These are phyloP conservation scores for Chelonus formosanus DNA, from an alignment of 2,888 invertebrate genomes.

Conservation along the genomic window DNA sequence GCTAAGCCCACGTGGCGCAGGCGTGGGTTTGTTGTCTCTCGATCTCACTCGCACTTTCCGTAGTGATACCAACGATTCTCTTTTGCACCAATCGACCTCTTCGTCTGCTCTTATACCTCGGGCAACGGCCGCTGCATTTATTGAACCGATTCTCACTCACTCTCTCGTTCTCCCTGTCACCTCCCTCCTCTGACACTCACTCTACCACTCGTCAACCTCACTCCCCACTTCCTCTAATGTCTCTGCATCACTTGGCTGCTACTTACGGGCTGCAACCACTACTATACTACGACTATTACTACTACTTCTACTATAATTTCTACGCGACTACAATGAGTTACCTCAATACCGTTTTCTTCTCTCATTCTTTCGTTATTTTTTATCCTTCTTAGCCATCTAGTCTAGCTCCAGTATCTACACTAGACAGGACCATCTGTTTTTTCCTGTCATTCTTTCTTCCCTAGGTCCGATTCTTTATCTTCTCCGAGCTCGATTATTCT, in stretches of 20 bases:
- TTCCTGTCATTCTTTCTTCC: constrained; percentile 15
- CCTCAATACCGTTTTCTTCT: constrained; percentile 21
- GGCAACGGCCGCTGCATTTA: constrained; percentile 50
- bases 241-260: constrained; percentile 30
- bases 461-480: not conserved
- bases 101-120: constrained; percentile 30
- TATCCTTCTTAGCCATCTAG: not conserved
- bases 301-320: constrained; percentile 4
- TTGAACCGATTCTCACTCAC: constrained; percentile 49
- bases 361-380: constrained; percentile 12
- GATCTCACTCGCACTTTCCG: constrained; percentile 39
- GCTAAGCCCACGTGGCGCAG: constrained; percentile 52
- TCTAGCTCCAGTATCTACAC: not conserved
- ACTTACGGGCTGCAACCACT: constrained; percentile 25
- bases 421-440: constrained; percentile 4
- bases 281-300: constrained; percentile 20
- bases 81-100: constrained; percentile 16
- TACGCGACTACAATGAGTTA: constrained; percentile 20
- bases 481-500: constrained; percentile 20
- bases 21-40: constrained; percentile 55
- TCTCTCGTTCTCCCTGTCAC: constrained; percentile 29
- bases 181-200: constrained; percentile 29
- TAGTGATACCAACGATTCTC: constrained; percentile 18
- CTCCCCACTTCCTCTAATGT: constrained; percentile 20
- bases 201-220: constrained; percentile 23